These are phyloP conservation scores for Pogonomyrmex barbatus DNA, from an alignment of 1,140 invertebrate genomes.

Conservation along the genomic window DNA sequence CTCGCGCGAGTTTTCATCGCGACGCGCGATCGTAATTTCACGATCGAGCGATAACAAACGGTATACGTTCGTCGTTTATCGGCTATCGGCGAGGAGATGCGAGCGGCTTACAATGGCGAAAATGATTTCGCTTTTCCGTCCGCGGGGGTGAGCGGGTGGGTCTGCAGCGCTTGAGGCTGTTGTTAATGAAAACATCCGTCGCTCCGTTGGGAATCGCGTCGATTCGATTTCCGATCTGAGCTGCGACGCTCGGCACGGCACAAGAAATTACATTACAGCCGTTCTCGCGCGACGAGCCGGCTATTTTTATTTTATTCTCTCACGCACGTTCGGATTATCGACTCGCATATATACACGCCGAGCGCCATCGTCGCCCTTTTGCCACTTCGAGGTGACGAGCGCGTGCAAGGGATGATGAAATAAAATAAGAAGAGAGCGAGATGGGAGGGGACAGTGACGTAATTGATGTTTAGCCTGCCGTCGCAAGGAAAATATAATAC, in stretches of 20 bases:
- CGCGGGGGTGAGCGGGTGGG: not conserved
- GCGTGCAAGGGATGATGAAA: conserved; percentile 45
- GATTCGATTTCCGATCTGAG: conserved; percentile 52
- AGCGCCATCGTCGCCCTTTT: conserved; percentile 47
- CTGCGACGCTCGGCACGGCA: not conserved
- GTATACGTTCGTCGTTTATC: not conserved
- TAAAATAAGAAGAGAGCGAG: conserved; percentile 53
- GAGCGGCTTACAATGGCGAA: not conserved
- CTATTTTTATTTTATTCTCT: conserved; percentile 63
- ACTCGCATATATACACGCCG: conserved; percentile 26
- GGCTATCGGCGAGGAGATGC: not conserved
- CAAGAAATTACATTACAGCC: conserved; percentile 57
- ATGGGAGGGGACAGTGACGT: conserved; percentile 28
- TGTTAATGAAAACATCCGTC: conserved; percentile 55
- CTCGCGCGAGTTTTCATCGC: not conserved
- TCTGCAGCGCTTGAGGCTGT: conserved; percentile 1
- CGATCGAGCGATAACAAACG: conserved; percentile 9
- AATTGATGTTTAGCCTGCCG: conserved; percentile 15
- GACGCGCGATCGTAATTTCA: conserved; percentile 2
- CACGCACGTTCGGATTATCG: conserved; percentile 63
- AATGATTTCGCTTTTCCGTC: not conserved
- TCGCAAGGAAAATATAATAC: not conserved
- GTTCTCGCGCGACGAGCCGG: conserved; percentile 48
- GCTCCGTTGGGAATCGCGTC: conserved; percentile 18
- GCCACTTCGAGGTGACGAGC: conserved; percentile 34